Evolutionary conservation across 2,113 vertebrate genomes (phyloP), one percentile per base, ranked within the genome.

Genomic region (Scophthalmus maximus): DNA sequence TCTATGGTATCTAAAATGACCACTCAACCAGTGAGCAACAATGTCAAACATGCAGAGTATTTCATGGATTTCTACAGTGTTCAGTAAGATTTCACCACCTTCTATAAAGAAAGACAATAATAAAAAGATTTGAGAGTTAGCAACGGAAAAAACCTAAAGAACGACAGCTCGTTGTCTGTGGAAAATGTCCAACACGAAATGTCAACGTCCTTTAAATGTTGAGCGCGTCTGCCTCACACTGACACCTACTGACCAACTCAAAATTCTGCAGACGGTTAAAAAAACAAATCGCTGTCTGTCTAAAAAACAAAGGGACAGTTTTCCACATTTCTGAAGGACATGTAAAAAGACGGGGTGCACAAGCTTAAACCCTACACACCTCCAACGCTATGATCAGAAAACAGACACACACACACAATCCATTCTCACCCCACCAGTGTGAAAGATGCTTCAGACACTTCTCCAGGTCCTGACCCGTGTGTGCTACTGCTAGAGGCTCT

Each of bases 11-110:
- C 64, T 82, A 79, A 87, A 80, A 85, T 42, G 56, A 88, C 62
- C 76, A 89, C 92, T 93, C 91, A 93, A 79, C 92, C 92, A 93
- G 92, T 92, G 92, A 93, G 92, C 86, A 89, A 74, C 71, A 80
- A 78, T 49, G 59, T 83, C 11, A 51, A 63, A 69, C 75, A 76
- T 58, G 27, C 73, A 58, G 38, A 82, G 53, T 59, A 47, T 50
- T 73, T 42, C 32, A 30, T 60, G 60, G 25, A 73, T 81, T 78
- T 60, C 65, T 89, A 78, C 78, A 86, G 79, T 82, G 77, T 73
- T 79, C 68, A 47, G 73, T 52, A 73, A 59, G 12, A 61, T 58
- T 74, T 75, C 57, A 66, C 47, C 78, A 53, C 30, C 58, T 46
- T 46, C 42, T 64, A 75, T 27, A 63, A 71, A 63, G 29, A 74